Conservation (phyloP, 1,140 invertebrate genomes). For the Procambarus clarkii region DNA sequence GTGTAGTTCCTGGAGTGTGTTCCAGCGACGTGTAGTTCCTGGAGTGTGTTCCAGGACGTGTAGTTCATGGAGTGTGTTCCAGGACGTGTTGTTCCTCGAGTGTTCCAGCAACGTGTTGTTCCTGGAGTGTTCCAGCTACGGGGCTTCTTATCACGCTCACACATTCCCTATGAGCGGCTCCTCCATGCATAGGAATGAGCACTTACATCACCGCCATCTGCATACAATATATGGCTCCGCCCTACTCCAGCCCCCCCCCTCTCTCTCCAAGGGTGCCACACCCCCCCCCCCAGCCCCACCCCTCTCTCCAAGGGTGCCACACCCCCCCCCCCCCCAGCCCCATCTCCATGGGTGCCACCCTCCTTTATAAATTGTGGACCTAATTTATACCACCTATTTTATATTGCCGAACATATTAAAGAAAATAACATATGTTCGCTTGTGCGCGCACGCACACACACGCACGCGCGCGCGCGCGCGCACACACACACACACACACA, state of each 20-base stretch:
- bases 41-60: background rate
- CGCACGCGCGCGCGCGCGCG: too few relatives aligned
- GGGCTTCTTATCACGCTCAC: background rate
- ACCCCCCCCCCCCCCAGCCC: too few relatives aligned
- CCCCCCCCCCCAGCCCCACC: background rate
- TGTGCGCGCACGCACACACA: too few relatives aligned
- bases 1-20: background rate
- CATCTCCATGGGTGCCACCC: too few relatives aligned
- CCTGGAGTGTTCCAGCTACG: too few relatives aligned
- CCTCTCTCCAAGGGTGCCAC: conserved; percentile 4
- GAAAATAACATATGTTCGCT: too few relatives aligned
- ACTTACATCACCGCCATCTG: background rate
- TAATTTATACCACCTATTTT: too few relatives aligned
- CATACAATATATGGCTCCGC: background rate
- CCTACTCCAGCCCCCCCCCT: background rate
- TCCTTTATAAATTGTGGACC: too few relatives aligned
- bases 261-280: background rate
- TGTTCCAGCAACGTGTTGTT: conserved; percentile 7
- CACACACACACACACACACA: too few relatives aligned
- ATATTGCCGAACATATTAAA: too few relatives aligned
- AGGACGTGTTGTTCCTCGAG: background rate
- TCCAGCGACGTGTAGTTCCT: too few relatives aligned
- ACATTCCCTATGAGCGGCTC: background rate
- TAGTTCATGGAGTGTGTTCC: background rate
- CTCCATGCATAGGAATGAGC: conserved; percentile 19